These are phyloP conservation scores for Tineola bisselliella DNA, from an alignment of 2,888 invertebrate species.

Conservation along the genomic window DNA sequence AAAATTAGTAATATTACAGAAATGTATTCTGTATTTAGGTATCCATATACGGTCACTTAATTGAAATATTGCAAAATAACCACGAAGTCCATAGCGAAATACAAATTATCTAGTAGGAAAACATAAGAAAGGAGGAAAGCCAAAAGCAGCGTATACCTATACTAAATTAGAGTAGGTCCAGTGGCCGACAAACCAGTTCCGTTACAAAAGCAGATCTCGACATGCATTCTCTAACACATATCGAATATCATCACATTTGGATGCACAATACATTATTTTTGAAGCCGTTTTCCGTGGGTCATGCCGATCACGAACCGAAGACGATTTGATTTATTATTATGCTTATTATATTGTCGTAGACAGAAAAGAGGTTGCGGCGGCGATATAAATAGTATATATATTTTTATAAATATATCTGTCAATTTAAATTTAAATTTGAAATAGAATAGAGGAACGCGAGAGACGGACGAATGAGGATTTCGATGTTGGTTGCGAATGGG, in stretches of 20 bases:
- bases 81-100: conserved; percentile 17
- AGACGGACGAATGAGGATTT: no score
- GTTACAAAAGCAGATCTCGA: conserved; percentile 35
- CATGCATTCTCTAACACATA: background rate
- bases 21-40: background rate
- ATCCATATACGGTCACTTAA: conserved; percentile 16
- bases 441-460: no score
- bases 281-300: no score
- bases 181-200: conserved; percentile 38
- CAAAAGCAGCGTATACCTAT: conserved; percentile 28
- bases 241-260: background rate
- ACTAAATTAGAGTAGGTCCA: conserved; percentile 42
- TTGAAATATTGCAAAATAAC: conserved; percentile 40
- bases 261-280: no score
- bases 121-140: conserved; percentile 48
- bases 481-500: no score
- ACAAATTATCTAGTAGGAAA: conserved; percentile 46
- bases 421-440: no score
- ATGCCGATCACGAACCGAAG: no score
- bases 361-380: no score
- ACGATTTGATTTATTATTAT: no score
- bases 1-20: background rate
- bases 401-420: no score
- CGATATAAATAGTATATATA: no score
- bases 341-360: no score